Evolutionary conservation across 2,888 invertebrate species (phyloP), one percentile per base, ranked within the genome.

Genomic region (Spodoptera littoralis): DNA sequence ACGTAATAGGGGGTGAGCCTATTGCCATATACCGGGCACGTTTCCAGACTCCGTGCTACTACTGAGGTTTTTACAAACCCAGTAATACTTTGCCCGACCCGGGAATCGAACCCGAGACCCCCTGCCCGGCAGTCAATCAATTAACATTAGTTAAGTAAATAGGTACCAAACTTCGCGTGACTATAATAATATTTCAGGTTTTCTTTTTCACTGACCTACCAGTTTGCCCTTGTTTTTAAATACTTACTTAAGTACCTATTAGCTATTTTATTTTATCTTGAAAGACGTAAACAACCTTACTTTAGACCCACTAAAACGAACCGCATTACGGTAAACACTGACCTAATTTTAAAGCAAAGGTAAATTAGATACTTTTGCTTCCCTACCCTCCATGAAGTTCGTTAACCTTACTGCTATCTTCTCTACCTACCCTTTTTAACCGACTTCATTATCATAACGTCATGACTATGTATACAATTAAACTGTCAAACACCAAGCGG

Each of bases 261-360:
- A 47, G 24, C 27, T 30, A 13, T 49, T 54, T 58, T 9, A 11
- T 51, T 49, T 27, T 44, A 46, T 63, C 55, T 49, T 49, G 42
- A 11, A 47, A 62, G 58, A 73, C 50, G 63, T 60, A 60, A 76
- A 62, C 53, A 60, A 64, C 60, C 50, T 36, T 61, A 65, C 59
- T 73, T 61, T 53, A 45, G 46, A 44, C 58, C 61, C 60, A 63
- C 69, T 73, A 9, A 77, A 30, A 49, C 51, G 42, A 59, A 62
- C 71, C 71, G 59, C 79, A 73, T 77, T 79, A 78, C 70, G 46
- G 60, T 24, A 58, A 81, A 80, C 75, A 81, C 79, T 77, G 73
- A 56, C 82, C 77, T 78, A 74, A 80, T 82, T 82, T 70, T 54
- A 43, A 54, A 47, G 63, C 55, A 27, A 18, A 54, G 50, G 11